Conservation (phyloP, 2,797 vertebrate genomes). For the Graptemys geographica region DNA sequence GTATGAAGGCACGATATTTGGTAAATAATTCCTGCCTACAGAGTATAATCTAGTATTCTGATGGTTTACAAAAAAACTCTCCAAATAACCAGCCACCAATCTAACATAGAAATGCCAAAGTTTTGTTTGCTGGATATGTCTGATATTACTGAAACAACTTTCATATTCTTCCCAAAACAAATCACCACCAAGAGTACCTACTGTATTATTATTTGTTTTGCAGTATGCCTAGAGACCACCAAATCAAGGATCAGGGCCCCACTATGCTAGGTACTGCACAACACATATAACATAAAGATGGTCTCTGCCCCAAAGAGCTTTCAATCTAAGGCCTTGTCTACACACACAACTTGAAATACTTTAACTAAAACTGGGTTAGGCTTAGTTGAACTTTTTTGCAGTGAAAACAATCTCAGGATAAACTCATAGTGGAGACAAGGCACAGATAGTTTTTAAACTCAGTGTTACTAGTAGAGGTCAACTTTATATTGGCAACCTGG, state of each 20-base stretch:
- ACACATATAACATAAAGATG: not conserved
- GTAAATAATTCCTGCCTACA: not conserved
- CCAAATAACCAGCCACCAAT: not conserved
- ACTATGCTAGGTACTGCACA: rapidly evolving
- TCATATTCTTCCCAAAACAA: not conserved
- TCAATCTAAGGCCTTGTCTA: rapidly evolving
- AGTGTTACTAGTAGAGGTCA: not conserved
- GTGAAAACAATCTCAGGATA: rapidly evolving
- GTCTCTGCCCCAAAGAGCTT: not conserved
- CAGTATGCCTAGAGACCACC: not conserved
- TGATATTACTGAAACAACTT: not conserved
- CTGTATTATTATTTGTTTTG: not conserved
- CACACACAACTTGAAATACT: not conserved
- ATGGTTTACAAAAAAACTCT: not conserved
- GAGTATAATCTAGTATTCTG: not conserved
- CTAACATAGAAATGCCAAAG: not conserved
- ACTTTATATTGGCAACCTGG: not conserved
- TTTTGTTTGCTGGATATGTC: not conserved
- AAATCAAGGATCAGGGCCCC: not conserved
- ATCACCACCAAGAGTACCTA: not conserved
- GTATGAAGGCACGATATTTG: not conserved
- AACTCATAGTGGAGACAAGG: not conserved
- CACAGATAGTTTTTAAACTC: not conserved
- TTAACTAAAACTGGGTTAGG: not conserved
- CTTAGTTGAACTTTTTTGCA: too few relatives aligned